Percentiles rank a stretch among this genome's conserved stretches.
Evolutionary conservation across 2,797 vertebrate genomes (phyloP).

Genomic region (Cryptoprocta ferox): DNA sequence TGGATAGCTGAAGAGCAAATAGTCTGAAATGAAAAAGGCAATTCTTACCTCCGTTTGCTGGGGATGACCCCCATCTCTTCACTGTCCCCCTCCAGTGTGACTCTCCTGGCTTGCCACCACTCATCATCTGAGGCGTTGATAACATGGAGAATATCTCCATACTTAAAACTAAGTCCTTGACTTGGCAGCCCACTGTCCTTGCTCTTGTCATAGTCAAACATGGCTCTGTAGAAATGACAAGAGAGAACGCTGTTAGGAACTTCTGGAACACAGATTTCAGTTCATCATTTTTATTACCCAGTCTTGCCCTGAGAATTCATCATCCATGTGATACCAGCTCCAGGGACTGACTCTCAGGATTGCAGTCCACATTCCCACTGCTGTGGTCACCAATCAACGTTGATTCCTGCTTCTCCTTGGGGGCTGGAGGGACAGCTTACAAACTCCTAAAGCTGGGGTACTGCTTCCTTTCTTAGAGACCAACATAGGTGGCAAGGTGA

Average conservation of each 20-base stretch:
- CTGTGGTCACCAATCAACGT: not conserved
- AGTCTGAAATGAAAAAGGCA: not conserved
- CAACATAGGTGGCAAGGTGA: not conserved
- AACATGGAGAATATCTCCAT: slow-evolving; percentile 97
- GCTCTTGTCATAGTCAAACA: slow-evolving; percentile 97
- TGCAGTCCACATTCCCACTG: not conserved
- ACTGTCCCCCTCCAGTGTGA: slow-evolving; percentile 95
- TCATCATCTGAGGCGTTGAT: slow-evolving; percentile 98
- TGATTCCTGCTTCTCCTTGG: not conserved
- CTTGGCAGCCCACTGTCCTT: slow-evolving; percentile 98
- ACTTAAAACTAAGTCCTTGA: slow-evolving; percentile 97
- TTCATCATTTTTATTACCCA: not conserved
- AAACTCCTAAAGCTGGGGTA: not conserved
- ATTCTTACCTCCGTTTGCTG: slow-evolving; percentile 95
- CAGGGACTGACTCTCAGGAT: not conserved
- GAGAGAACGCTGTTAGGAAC: not conserved
- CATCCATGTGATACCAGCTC: not conserved
- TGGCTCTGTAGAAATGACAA: slow-evolving; percentile 88
- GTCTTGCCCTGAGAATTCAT: not conserved
- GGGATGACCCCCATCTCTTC: slow-evolving; percentile 99
- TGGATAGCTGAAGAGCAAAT: not conserved
- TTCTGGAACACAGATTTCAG: not conserved
- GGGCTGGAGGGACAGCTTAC: too few relatives aligned
- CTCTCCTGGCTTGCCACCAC: slow-evolving; percentile 98
- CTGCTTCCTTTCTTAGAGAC: not conserved